Base-by-base conservation (phyloP, 30 jellyfish, hydroid and myxozoan genomes). In the Rhopilema esculentum region DNA sequence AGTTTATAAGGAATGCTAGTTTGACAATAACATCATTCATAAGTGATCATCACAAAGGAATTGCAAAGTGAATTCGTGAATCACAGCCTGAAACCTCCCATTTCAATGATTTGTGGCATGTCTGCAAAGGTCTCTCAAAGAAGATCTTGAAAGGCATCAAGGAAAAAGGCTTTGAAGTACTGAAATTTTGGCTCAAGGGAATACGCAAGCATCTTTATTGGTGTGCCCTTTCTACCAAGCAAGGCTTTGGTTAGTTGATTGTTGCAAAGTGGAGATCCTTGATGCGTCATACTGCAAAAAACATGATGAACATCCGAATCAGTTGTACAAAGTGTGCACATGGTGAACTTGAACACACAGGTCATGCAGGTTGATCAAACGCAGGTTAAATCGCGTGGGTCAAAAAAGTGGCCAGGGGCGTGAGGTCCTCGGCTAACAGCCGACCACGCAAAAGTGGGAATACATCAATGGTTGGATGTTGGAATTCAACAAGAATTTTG, bases 61-160 rank as follows among this genome's bases (percentile, higher is more conserved):
- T 69, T 9, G 74, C 79, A 40, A 69, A 66, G 28, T 83, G 90
- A 82, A 64, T 80, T 27, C 53, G 63, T 7, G 82, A 66, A 9
- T 65, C 73, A 20, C 64, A 50, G 24, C n/a, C 61, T 7, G 30
- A 48, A 1, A 71, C 81, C 21, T 27, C 29, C 31, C 78, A 83
- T 49, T 83, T 83, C 31, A 33, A 20, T 48, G 86, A 69, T 57
- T 30, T 83, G 21, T 83, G 92, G 92, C 92, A 83, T 83, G 83
- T 69, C 51, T 75, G 86, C 24, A 57, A 76, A 1, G 23, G 78
- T 0, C 27, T 71, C 24, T 49, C 78, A 23, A 83, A 70, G 80
- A 83, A 51, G 27, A 16, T 68, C 26, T 25, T 50, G 85, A 49
- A 83, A 66, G 92, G 66, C 23, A 64, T 67, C 18, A 72, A 50